These are phyloP conservation scores for Todus mexicanus DNA, from an alignment of 2,797 vertebrate genomes.

Conservation along the genomic window DNA sequence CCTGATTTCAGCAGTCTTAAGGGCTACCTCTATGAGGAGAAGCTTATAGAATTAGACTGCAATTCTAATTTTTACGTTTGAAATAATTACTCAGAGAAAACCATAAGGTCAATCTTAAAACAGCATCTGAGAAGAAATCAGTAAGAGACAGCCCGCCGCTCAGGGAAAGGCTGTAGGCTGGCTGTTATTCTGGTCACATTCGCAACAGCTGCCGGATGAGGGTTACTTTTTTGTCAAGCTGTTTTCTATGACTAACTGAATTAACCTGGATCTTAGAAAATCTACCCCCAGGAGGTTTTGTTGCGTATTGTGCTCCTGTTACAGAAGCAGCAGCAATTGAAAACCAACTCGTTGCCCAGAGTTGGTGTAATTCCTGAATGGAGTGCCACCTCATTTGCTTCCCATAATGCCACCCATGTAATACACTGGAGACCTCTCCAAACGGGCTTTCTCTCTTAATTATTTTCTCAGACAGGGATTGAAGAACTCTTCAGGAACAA, in stretches of 20 bases:
- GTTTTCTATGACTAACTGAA: not conserved
- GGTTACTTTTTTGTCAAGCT: not conserved
- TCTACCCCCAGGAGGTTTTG: not conserved
- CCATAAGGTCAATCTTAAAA: not conserved
- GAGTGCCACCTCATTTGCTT: constrained; percentile 13
- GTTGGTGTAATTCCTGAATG: not conserved
- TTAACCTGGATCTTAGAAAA: not conserved
- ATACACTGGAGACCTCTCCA: not conserved
- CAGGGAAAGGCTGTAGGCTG: not conserved
- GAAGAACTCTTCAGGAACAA: not conserved
- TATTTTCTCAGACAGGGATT: not conserved
- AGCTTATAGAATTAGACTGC: not conserved
- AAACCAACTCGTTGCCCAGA: not conserved
- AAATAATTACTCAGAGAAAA: not conserved
- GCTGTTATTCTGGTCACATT: not conserved
- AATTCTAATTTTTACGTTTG: not conserved
- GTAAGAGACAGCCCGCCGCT: not conserved
- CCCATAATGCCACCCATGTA: not conserved
- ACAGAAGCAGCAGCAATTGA: not conserved
- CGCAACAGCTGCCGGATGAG: not conserved
- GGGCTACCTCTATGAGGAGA: not conserved
- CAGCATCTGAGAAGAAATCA: not conserved
- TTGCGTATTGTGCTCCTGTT: not conserved
- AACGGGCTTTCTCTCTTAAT: not conserved
- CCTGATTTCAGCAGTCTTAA: not conserved